Conservation (phyloP, 2,888 invertebrate species). For the Candidula unifasciata region DNA sequence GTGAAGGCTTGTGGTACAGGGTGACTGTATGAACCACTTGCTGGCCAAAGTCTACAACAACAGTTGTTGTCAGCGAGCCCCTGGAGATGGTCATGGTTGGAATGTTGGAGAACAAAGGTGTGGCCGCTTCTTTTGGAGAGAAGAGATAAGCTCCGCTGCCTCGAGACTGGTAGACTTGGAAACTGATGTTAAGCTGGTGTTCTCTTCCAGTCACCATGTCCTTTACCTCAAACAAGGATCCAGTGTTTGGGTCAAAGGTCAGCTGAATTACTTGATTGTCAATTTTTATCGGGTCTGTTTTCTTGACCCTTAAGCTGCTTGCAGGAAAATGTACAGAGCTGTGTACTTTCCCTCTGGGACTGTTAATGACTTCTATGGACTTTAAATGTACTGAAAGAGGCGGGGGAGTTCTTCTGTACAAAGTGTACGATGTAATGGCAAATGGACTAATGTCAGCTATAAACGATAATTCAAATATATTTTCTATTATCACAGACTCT, state of each 20-base stretch:
- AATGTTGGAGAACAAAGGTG: constrained; percentile 55
- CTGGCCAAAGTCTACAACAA: constrained; percentile 84
- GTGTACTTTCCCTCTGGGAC: constrained; percentile 56
- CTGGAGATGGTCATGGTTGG: constrained; percentile 88
- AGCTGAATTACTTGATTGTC: constrained; percentile 65
- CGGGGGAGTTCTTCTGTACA: constrained; percentile 44
- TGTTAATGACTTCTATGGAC: constrained; percentile 60
- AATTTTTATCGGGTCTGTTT: constrained; percentile 54
- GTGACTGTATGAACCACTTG: constrained; percentile 63
- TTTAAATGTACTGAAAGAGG: constrained; percentile 57
- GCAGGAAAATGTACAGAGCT: constrained; percentile 56
- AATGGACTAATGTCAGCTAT: constrained; percentile 89
- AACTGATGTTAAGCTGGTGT: constrained; percentile 80
- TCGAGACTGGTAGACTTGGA: constrained; percentile 90
- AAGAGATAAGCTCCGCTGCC: constrained; percentile 77
- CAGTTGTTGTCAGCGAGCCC: constrained; percentile 89
- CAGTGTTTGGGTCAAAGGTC: constrained; percentile 63
- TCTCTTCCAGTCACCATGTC: constrained; percentile 86
- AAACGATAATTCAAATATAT: constrained; percentile 83
- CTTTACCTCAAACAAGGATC: constrained; percentile 84
- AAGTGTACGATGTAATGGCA: constrained; percentile 82
- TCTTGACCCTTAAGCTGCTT: constrained; percentile 49
- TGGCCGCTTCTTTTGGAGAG: constrained; percentile 68
- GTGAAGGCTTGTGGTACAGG: constrained; percentile 63
- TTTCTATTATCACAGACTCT: constrained; percentile 58